Percentiles rank a stretch among this genome's conserved stretches.
These are phyloP conservation scores for Mactra quadrangularis DNA, from an alignment of 1,140 invertebrate species.

Conservation along the genomic window DNA sequence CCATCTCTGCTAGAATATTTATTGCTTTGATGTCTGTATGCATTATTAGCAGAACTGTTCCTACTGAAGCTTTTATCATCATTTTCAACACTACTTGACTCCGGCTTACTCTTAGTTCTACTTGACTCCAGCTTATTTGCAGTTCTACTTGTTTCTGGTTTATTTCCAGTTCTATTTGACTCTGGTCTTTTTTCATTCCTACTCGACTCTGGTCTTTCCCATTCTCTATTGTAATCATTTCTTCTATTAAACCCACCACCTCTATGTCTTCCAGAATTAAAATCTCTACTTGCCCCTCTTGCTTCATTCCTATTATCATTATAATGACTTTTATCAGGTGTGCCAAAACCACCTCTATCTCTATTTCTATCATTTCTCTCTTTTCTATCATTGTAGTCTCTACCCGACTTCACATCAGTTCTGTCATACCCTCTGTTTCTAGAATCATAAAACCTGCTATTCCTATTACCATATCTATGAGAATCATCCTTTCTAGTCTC, in stretches of 20 bases:
- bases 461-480: background rate
- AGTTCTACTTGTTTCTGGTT: too few relatives aligned
- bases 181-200: background rate
- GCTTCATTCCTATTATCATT: background rate
- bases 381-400: background rate
- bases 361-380: background rate
- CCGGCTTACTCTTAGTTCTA: too few relatives aligned
- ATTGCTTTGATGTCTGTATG: too few relatives aligned
- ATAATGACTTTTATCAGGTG: background rate
- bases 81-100: too few relatives aligned
- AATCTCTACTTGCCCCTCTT: background rate
- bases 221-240: background rate
- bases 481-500: background rate
- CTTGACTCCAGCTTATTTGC: too few relatives aligned
- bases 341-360: slow-evolving; percentile 16
- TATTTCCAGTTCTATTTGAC: too few relatives aligned
- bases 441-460: background rate
- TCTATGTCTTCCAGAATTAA: background rate
- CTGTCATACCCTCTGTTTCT: background rate
- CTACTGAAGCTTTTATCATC: too few relatives aligned
- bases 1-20: too few relatives aligned
- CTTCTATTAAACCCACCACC: background rate
- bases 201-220: too few relatives aligned
- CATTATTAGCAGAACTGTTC: too few relatives aligned
- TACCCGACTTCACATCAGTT: background rate